Evolutionary conservation across 2,797 vertebrate species (phyloP).

Genomic region (Distichodus sexfasciatus): DNA sequence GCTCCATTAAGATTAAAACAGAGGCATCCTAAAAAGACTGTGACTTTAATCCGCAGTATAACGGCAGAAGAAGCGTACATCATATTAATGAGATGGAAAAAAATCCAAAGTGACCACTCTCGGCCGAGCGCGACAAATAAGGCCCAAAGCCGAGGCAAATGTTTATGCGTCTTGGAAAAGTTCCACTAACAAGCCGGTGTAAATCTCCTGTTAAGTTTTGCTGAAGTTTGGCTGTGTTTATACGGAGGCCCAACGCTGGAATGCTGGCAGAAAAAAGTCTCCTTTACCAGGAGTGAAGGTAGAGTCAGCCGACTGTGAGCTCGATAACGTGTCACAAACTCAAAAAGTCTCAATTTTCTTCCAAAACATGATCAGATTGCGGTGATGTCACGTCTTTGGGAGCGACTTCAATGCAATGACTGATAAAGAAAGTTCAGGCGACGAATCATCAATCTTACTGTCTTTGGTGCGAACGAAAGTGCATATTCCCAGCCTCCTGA

Average conservation of each 20-base stretch:
- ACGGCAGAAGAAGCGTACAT: too few species aligned
- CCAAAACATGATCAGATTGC: not conserved
- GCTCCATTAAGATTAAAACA: too few species aligned
- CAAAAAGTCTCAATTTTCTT: not conserved
- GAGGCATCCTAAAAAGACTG: not conserved
- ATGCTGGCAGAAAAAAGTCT: conserved; percentile 51
- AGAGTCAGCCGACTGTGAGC: conserved; percentile 8
- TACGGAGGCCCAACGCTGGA: conserved; percentile 62
- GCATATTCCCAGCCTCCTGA: conserved; percentile 30
- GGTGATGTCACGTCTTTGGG: conserved; percentile 3
- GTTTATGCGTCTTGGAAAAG: conserved; percentile 64
- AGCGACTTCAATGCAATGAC: not conserved
- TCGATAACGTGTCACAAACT: not conserved
- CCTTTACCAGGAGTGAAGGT: conserved; percentile 12
- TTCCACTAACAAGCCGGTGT: conserved; percentile 48
- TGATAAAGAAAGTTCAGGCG: not conserved
- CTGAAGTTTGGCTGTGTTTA: conserved; percentile 65
- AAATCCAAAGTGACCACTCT: not conserved
- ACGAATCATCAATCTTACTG: conserved; percentile 15
- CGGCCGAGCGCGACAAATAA: conserved; percentile 60
- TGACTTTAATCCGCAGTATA: not conserved
- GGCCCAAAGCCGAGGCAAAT: conserved; percentile 62
- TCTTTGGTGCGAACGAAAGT: conserved; percentile 28
- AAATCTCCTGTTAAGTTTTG: conserved; percentile 64
- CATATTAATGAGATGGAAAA: not conserved